These are phyloP conservation scores for Matsumurasca onukii DNA, from an alignment of 1,140 invertebrate genomes.

Conservation along the genomic window DNA sequence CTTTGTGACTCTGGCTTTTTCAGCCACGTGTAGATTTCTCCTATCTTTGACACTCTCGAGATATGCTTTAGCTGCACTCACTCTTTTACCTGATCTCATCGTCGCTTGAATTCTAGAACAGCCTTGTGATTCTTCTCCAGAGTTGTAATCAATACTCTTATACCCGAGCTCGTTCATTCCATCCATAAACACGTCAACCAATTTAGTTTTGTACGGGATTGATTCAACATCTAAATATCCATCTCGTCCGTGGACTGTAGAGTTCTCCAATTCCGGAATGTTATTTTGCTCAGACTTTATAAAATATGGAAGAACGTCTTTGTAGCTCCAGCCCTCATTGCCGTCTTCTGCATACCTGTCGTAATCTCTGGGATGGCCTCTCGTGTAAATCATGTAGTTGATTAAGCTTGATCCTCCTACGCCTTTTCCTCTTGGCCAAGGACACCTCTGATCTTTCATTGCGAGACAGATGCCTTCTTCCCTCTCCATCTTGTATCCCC, in stretches of 20 bases:
- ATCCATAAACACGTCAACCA: slow-evolving; percentile 54
- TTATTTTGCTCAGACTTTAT: slow-evolving; percentile 71
- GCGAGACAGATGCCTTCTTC: slow-evolving; percentile 60
- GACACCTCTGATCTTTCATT: slow-evolving; percentile 36
- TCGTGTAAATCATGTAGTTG: slow-evolving; percentile 79
- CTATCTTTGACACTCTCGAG: slow-evolving; percentile 55
- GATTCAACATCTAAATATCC: slow-evolving; percentile 69
- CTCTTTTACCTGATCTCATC: slow-evolving; percentile 59
- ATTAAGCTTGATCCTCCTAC: slow-evolving; percentile 76
- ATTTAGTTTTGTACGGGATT: slow-evolving; percentile 59
- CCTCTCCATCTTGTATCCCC: slow-evolving; percentile 66
- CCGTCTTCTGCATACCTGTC: slow-evolving; percentile 71
- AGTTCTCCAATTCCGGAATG: slow-evolving; percentile 47
- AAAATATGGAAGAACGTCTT: slow-evolving; percentile 80
- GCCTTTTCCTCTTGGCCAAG: slow-evolving; percentile 41
- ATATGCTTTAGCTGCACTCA: slow-evolving; percentile 63
- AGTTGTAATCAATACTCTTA: slow-evolving; percentile 56
- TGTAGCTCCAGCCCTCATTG: slow-evolving; percentile 84
- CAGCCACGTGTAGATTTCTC: slow-evolving; percentile 68
- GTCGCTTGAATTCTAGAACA: slow-evolving; percentile 66
- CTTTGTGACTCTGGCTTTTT: slow-evolving; percentile 63
- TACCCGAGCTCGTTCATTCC: slow-evolving; percentile 58
- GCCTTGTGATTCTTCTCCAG: slow-evolving; percentile 54
- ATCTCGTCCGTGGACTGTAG: slow-evolving; percentile 61
- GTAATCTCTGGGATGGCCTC: slow-evolving; percentile 68